Conservation (phyloP, 1,140 invertebrate species). For the Geopemphigus sp. region DNA sequence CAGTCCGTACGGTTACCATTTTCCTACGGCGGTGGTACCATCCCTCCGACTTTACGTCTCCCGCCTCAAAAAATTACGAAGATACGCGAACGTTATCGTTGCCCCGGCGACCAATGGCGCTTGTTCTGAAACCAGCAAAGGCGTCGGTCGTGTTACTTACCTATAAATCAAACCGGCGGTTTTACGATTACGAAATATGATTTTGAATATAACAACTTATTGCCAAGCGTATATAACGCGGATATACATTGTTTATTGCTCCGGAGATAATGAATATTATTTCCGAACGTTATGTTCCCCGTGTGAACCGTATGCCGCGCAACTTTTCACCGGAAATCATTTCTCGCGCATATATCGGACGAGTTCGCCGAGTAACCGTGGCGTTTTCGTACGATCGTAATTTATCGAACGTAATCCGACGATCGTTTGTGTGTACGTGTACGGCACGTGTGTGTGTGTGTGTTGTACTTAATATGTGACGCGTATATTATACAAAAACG, state of each 20-base stretch:
- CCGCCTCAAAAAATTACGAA: too few species aligned
- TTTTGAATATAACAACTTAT: background rate
- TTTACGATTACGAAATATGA: background rate
- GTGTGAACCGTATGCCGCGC: background rate
- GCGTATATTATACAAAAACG: background rate
- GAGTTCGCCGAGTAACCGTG: background rate
- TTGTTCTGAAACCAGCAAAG: background rate
- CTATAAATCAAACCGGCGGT: background rate
- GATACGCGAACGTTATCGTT: too few species aligned
- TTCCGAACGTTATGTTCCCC: background rate
- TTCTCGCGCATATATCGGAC: background rate
- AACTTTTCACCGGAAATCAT: conserved; percentile 31
- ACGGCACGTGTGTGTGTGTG: background rate
- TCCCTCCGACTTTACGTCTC: too few species aligned
- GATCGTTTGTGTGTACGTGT: background rate
- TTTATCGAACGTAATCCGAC: background rate
- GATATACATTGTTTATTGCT: conserved; percentile 28
- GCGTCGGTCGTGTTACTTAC: background rate
- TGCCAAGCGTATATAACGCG: background rate
- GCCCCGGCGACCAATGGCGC: too few species aligned
- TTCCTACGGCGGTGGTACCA: too few species aligned
- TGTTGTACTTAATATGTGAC: background rate
- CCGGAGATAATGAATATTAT: conserved; percentile 1
- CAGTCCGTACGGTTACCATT: too few species aligned
- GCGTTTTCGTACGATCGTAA: conserved; percentile 4